Evolutionary conservation across 2,797 vertebrate species (phyloP).

Genomic region (Astyanax mexicanus): DNA sequence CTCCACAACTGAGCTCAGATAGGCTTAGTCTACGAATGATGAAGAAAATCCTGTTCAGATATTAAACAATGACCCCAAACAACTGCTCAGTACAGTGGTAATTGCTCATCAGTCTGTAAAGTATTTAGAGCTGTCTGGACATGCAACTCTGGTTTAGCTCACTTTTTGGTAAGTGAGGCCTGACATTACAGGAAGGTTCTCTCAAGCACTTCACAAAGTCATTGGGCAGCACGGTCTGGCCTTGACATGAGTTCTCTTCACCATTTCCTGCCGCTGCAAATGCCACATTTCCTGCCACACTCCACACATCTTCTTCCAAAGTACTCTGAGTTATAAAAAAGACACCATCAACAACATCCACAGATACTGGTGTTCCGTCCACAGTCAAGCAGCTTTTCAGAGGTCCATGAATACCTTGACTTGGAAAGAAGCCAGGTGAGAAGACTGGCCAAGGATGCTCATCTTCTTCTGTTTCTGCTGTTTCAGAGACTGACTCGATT

Average conservation of each 20-base stretch:
- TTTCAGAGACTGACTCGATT: constrained; percentile 11
- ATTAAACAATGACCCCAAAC: neutral
- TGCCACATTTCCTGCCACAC: neutral
- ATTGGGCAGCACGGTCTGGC: constrained; percentile 68
- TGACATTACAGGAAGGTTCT: constrained; percentile 33
- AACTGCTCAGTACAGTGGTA: too few species aligned
- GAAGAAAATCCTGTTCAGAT: neutral
- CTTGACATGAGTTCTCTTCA: constrained; percentile 53
- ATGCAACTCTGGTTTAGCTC: constrained; percentile 9
- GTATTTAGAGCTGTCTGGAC: neutral
- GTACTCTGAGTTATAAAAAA: constrained; percentile 37
- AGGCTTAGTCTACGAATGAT: neutral
- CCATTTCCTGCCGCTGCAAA: constrained; percentile 19
- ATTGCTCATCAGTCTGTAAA: constrained; percentile 1
- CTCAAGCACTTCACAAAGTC: constrained; percentile 71
- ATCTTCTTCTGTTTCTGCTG: constrained; percentile 51
- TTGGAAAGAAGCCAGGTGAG: constrained; percentile 6
- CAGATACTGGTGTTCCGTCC: constrained; percentile 39
- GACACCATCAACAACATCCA: constrained; percentile 39
- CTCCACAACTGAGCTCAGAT: neutral
- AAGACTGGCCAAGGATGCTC: constrained; percentile 48
- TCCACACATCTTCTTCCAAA: constrained; percentile 7
- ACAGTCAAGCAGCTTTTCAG: constrained; percentile 61
- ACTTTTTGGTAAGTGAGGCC: constrained; percentile 77
- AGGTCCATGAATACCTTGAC: constrained; percentile 40